Base-by-base conservation (phyloP, 2,113 vertebrate species). In the Mixornis gularis region DNA sequence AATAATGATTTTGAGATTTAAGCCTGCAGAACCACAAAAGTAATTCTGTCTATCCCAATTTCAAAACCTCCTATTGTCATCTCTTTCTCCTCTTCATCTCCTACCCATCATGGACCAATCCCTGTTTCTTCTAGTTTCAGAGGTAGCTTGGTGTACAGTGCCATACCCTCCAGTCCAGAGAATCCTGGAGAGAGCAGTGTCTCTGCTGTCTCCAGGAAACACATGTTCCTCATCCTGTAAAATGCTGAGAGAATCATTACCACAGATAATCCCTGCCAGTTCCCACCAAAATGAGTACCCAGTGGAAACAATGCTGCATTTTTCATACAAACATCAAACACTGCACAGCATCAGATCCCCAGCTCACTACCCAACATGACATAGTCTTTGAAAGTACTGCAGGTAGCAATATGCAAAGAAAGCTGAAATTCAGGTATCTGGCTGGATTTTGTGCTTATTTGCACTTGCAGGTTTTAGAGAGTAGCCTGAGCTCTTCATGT, bases 341-440 rank as follows among this genome's bases (percentile, higher is more conserved):
- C n/a, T 22, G 40, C 48, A 32, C 3, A 12, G 40, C 36, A 26
- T 78, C 32, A 27, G 40, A n/a, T 87, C n/a, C 32, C 29, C 60
- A 49, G 16, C 40, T 32, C 32, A 27, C 30, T 38, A 36, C 25
- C 40, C 65, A 64, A 4, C 1, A 1, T 0, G 0, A 17, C 0
- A 0, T 7, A 65, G 44, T 32, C 53, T 65, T 73, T 85, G 22
- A 48, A 89, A 79, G 26, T 55, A 55, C 43, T 85, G 25, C 56
- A 85, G 46, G 7, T 58, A 73, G 21, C 26, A 85, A 6, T 13
- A 78, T 44, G 60, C 40, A 79, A 59, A 77, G 26, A 80, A 88
- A 59, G 34, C 18, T 49, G 52, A 40, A 80, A 44, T 82, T 79
- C 38, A 43, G 30, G 8, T 24, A 17, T 79, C 66, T 74, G 30